Percentiles rank a stretch among this genome's conserved stretches.
phyloP scores from a whole-genome alignment of 2,888 invertebrate species.

The Parthenolecanium corni region DNA sequence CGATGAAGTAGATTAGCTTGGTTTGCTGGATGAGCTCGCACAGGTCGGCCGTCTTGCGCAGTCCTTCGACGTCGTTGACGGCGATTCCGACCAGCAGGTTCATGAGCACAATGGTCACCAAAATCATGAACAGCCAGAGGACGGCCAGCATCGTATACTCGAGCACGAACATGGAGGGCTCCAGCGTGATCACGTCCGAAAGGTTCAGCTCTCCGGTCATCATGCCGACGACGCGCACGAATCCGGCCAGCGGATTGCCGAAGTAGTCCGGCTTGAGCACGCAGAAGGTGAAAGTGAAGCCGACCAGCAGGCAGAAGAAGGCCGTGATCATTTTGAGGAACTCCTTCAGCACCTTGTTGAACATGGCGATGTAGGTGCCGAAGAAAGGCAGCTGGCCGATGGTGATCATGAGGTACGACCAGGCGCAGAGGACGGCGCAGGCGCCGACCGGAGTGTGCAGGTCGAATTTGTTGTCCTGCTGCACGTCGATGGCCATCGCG shows the following conservation, averaged over 20 bases:
- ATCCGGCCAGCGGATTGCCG: constrained; percentile 69
- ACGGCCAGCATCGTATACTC: constrained; percentile 38
- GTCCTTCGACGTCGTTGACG: constrained; percentile 74
- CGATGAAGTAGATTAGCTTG: constrained; percentile 72
- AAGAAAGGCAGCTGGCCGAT: constrained; percentile 77
- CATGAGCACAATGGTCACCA: constrained; percentile 76
- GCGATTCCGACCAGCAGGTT: constrained; percentile 76
- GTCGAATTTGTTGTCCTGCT: constrained; percentile 51
- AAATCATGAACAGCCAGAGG: constrained; percentile 59
- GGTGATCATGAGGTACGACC: constrained; percentile 82
- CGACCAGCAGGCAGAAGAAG: constrained; percentile 70
- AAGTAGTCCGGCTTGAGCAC: constrained; percentile 76
- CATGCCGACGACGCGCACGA: constrained; percentile 74
- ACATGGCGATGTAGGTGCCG: constrained; percentile 84
- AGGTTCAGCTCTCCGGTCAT: constrained; percentile 65
- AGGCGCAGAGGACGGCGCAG: constrained; percentile 70
- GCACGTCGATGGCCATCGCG: constrained; percentile 60
- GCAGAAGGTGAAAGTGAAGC: constrained; percentile 77
- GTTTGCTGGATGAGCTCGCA: constrained; percentile 74
- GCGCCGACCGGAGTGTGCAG: constrained; percentile 82
- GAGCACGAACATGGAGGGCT: too few species aligned
- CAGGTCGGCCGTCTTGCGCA: constrained; percentile 72
- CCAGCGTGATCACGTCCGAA: too few species aligned
- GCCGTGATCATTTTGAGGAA: constrained; percentile 73
- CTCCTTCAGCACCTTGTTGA: constrained; percentile 73